Evolutionary conservation across 1,140 invertebrate genomes (phyloP).

Genomic region (Drosophila sproati): DNA sequence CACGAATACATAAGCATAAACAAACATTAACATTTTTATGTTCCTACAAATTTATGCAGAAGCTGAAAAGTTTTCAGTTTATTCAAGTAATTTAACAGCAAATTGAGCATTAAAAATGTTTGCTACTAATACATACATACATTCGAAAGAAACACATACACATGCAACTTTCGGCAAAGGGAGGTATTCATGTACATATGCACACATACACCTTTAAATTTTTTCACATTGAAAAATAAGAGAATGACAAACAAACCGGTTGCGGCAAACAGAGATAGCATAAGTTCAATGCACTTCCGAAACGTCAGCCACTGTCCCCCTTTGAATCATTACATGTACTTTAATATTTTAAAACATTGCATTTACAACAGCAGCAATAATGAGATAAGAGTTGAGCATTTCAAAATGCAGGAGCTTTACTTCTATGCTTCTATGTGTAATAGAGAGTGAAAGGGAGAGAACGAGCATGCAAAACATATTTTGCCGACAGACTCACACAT

Average conservation of each 20-base stretch:
- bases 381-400: slow-evolving; percentile 24
- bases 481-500: slow-evolving; percentile 21
- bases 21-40: no score
- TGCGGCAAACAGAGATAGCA: slow-evolving; percentile 33
- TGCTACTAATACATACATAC: no score
- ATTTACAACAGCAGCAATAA: neutral
- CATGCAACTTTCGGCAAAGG: no score
- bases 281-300: slow-evolving; percentile 65
- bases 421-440: slow-evolving; percentile 3
- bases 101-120: no score
- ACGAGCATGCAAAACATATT: slow-evolving; percentile 27
- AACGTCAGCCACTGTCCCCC: slow-evolving; percentile 25
- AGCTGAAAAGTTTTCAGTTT: no score
- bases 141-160: no score
- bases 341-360: slow-evolving; percentile 26
- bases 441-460: slow-evolving; percentile 2
- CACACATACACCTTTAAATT: neutral
- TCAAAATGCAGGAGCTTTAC: neutral
- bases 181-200: neutral
- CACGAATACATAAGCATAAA: no score
- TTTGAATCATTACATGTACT: neutral
- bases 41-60: no score
- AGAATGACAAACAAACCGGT: slow-evolving; percentile 29
- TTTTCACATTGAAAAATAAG: neutral
- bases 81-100: no score